A percentile compares a stretch with the other conserved stretches of the same genome.
phyloP scores from a whole-genome alignment of 2,113 vertebrate genomes.

The Myotis lucifugus region DNA sequence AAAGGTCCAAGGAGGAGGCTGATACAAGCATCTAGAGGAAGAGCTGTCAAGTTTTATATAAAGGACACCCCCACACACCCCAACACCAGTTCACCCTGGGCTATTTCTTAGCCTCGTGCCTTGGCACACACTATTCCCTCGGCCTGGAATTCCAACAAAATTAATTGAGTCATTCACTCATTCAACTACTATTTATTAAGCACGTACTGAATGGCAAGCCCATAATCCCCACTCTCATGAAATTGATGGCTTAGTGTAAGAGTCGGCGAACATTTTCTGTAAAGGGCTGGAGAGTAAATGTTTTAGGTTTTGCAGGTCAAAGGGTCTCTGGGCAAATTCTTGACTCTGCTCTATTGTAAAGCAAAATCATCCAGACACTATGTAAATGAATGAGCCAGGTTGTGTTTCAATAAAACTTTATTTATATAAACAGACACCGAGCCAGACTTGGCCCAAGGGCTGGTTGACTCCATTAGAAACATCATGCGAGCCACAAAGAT shows the following conservation, averaged over 20 bases:
- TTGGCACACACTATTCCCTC: not conserved
- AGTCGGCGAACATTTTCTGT: not conserved
- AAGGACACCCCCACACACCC: not conserved
- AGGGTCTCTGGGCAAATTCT: not conserved
- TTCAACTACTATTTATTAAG: not conserved
- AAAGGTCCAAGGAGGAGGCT: not conserved
- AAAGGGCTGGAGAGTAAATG: not conserved
- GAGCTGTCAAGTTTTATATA: not conserved
- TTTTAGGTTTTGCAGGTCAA: not conserved
- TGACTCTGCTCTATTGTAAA: not conserved
- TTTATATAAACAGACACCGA: not conserved
- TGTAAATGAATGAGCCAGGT: not conserved
- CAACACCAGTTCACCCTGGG: not conserved
- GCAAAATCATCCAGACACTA: not conserved
- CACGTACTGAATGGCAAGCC: not conserved
- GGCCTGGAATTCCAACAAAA: conserved; percentile 11
- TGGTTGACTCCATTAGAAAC: not conserved
- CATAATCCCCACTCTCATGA: not conserved
- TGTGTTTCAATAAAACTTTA: conserved; percentile 59
- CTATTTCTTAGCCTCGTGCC: not conserved
- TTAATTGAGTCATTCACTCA: not conserved
- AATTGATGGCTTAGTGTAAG: not conserved
- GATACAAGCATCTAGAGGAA: not conserved
- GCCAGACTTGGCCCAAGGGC: not conserved
- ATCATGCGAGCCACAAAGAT: not conserved